Percentiles rank a stretch among this genome's conserved stretches.
These are phyloP conservation scores for Monomorium pharaonis DNA, from an alignment of 1,140 invertebrate genomes.

Conservation along the genomic window DNA sequence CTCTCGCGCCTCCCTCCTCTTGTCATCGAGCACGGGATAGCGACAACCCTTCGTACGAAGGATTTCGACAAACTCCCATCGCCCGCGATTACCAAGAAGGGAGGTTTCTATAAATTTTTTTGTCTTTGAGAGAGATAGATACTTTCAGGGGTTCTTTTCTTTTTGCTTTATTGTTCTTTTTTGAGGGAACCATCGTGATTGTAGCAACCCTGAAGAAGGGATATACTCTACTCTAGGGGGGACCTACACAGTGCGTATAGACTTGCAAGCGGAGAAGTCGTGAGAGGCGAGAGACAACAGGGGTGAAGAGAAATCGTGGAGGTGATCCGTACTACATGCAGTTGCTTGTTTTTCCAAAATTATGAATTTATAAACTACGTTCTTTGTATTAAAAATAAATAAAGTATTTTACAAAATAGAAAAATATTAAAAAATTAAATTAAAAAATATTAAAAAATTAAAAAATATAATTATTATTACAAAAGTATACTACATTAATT, in stretches of 20 bases:
- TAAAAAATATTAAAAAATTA: not conserved
- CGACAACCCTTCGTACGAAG: slow-evolving; percentile 14
- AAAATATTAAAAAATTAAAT: not conserved
- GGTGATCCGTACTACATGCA: not conserved
- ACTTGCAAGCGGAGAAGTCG: slow-evolving; percentile 66
- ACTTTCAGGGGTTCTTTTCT: not conserved
- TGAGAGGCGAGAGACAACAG: slow-evolving; percentile 55
- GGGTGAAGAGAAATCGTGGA: slow-evolving; percentile 18
- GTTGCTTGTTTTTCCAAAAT: not conserved
- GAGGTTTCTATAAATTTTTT: not conserved
- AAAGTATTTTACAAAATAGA: not conserved
- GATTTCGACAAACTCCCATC: not conserved
- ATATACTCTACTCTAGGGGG: slow-evolving; percentile 32
- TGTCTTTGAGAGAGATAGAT: slow-evolving; percentile 20
- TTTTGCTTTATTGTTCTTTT: slow-evolving; percentile 3
- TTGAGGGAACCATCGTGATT: slow-evolving; percentile 3
- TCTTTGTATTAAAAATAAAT: not conserved
- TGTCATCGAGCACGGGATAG: slow-evolving; percentile 31
- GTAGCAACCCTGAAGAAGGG: slow-evolving; percentile 20
- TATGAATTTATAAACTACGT: not conserved
- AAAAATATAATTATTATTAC: not conserved
- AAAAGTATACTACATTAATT: not conserved
- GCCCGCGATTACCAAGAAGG: not conserved
- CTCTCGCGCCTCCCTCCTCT: slow-evolving; percentile 61
- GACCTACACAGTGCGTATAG: slow-evolving; percentile 54